Percentiles rank a stretch among this genome's conserved stretches.
Conservation (phyloP, 1,140 invertebrate genomes). For the Hydropsyche tenuis region DNA sequence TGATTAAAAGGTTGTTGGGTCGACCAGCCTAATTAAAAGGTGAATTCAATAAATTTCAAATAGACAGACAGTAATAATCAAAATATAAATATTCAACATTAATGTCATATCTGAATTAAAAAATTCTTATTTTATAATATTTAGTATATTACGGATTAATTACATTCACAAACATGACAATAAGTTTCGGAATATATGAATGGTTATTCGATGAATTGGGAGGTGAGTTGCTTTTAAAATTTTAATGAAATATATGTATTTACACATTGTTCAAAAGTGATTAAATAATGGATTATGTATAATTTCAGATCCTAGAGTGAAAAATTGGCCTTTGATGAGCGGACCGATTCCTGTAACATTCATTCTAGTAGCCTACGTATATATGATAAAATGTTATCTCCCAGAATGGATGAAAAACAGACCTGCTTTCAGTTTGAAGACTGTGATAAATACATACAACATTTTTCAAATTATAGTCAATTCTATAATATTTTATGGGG, state of each 20-base stretch:
- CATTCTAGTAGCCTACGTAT: slow-evolving; percentile 70
- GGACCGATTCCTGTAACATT: slow-evolving; percentile 61
- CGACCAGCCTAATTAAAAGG: neutral
- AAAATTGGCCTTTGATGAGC: slow-evolving; percentile 65
- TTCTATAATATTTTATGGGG: slow-evolving; percentile 56
- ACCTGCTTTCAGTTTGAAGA: slow-evolving; percentile 54
- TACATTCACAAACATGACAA: neutral
- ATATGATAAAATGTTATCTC: slow-evolving; percentile 68
- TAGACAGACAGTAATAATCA: too few relatives aligned
- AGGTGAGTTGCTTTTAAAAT: slow-evolving; percentile 51
- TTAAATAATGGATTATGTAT: neutral
- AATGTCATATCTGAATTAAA: too few relatives aligned
- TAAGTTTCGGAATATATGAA: slow-evolving; percentile 48
- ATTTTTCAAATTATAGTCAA: slow-evolving; percentile 58
- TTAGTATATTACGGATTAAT: too few relatives aligned
- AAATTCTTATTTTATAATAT: too few relatives aligned
- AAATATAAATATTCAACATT: too few relatives aligned
- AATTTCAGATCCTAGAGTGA: slow-evolving; percentile 66
- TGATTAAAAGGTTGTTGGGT: slow-evolving; percentile 13
- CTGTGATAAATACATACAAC: slow-evolving; percentile 59
- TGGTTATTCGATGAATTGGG: slow-evolving; percentile 56
- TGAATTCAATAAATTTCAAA: too few relatives aligned
- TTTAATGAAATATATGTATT: neutral
- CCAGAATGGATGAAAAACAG: slow-evolving; percentile 63
- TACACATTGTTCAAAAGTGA: neutral